These are phyloP conservation scores for Leuciscus waleckii DNA, from an alignment of 2,797 vertebrate species.

Conservation along the genomic window DNA sequence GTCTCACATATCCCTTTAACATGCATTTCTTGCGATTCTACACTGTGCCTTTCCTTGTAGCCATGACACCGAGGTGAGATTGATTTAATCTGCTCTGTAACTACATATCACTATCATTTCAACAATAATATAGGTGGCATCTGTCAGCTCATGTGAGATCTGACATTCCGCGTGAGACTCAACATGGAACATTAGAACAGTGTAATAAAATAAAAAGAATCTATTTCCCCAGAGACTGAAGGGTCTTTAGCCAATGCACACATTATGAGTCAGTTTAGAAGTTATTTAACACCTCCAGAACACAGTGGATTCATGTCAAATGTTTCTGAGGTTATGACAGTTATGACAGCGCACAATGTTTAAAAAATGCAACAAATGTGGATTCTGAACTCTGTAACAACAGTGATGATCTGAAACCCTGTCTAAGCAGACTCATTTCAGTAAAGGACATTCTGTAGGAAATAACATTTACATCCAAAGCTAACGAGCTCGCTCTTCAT, in stretches of 20 bases:
- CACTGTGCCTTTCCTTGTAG: conserved; percentile 56
- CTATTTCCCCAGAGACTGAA: conserved; percentile 12
- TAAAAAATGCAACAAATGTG: conserved; percentile 21
- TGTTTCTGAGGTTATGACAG: conserved; percentile 2
- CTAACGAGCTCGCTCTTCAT: neutral
- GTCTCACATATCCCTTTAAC: conserved; percentile 62
- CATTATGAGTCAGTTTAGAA: conserved; percentile 13
- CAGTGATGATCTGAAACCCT: neutral
- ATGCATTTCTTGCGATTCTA: conserved; percentile 37
- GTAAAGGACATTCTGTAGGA: neutral
- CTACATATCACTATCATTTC: conserved; percentile 29
- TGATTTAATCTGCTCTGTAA: conserved; percentile 34
- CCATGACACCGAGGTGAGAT: neutral
- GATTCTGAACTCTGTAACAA: conserved; percentile 24
- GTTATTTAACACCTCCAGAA: conserved; percentile 36
- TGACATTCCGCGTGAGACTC: conserved; percentile 38
- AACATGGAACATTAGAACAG: conserved; percentile 37
- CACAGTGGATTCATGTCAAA: conserved; percentile 31
- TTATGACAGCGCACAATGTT: conserved; percentile 25
- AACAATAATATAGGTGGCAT: conserved; percentile 39
- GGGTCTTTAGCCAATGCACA: conserved; percentile 25
- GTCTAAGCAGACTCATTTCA: neutral
- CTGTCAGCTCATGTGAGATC: conserved; percentile 30
- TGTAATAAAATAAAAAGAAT: conserved; percentile 43
- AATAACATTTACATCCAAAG: neutral